These are phyloP conservation scores for Murina feae DNA, from an alignment of 2,113 vertebrate species.

Conservation along the genomic window DNA sequence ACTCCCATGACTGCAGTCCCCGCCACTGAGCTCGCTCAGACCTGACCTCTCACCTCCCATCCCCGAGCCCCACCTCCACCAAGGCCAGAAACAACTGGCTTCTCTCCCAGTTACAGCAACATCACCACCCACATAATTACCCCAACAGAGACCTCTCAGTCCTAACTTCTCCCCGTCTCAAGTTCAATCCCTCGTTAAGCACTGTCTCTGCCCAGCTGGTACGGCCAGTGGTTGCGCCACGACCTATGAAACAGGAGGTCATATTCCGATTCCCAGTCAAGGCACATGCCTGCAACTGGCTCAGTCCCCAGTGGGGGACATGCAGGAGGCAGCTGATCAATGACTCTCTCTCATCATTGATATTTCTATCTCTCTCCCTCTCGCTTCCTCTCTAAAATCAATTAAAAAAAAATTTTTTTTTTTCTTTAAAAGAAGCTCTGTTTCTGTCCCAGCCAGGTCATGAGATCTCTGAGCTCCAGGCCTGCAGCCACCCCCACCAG, in stretches of 20 bases:
- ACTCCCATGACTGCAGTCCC: rapidly evolving
- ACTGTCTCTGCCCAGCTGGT: neutral
- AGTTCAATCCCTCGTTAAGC: neutral
- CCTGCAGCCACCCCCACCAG: neutral
- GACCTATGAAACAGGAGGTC: too few relatives aligned
- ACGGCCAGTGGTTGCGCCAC: too few relatives aligned
- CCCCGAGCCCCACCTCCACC: rapidly evolving
- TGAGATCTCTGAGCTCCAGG: rapidly evolving
- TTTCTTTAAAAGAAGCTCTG: neutral
- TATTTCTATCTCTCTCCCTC: too few relatives aligned
- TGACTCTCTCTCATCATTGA: too few relatives aligned
- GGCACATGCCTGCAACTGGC: too few relatives aligned
- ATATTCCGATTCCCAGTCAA: too few relatives aligned
- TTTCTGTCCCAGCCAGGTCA: neutral
- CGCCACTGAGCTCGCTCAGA: neutral
- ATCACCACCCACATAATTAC: rapidly evolving
- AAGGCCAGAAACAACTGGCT: rapidly evolving
- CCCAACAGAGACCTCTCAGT: neutral
- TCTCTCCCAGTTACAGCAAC: neutral
- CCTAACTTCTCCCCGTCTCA: neutral
- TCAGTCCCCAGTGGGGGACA: too few relatives aligned
- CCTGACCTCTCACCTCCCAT: neutral
- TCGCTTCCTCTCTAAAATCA: too few relatives aligned
- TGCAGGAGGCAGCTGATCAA: too few relatives aligned
- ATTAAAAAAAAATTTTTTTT: too few relatives aligned